These are phyloP conservation scores for Calyptomena viridis DNA, from an alignment of 2,113 vertebrate species.

Conservation along the genomic window DNA sequence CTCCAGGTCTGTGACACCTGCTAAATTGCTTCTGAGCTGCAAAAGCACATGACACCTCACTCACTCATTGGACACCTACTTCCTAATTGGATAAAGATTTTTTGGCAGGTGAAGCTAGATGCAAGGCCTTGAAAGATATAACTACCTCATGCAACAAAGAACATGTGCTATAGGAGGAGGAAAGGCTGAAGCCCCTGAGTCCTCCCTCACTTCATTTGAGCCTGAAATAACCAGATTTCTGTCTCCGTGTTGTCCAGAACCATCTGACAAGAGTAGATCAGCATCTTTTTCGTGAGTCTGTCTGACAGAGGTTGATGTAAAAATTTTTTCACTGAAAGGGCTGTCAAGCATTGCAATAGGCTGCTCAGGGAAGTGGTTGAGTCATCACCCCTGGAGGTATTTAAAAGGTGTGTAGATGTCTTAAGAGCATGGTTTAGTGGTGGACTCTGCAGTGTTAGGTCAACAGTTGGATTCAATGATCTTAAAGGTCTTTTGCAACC, in stretches of 20 bases:
- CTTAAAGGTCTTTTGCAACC: background rate
- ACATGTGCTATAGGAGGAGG: accelerated
- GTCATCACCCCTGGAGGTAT: background rate
- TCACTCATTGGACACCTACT: background rate
- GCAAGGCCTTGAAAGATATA: background rate
- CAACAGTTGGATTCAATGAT: background rate
- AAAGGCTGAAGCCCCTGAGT: background rate
- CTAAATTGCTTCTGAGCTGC: background rate
- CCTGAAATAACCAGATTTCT: background rate
- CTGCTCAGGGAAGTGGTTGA: background rate
- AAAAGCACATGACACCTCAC: background rate
- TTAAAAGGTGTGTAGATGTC: background rate
- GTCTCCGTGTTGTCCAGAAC: background rate
- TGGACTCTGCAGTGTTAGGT: background rate
- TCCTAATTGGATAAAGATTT: background rate
- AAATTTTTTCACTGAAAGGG: background rate
- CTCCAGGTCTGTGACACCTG: background rate
- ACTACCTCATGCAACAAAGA: background rate
- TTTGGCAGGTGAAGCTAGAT: background rate
- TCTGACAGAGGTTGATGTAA: background rate
- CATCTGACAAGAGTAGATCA: background rate
- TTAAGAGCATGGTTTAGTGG: background rate
- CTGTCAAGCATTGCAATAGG: background rate
- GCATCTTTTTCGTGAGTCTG: background rate
- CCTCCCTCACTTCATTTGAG: background rate